These are phyloP conservation scores for Bombyx huttoni DNA, from an alignment of 2,888 invertebrate genomes.

Conservation along the genomic window DNA sequence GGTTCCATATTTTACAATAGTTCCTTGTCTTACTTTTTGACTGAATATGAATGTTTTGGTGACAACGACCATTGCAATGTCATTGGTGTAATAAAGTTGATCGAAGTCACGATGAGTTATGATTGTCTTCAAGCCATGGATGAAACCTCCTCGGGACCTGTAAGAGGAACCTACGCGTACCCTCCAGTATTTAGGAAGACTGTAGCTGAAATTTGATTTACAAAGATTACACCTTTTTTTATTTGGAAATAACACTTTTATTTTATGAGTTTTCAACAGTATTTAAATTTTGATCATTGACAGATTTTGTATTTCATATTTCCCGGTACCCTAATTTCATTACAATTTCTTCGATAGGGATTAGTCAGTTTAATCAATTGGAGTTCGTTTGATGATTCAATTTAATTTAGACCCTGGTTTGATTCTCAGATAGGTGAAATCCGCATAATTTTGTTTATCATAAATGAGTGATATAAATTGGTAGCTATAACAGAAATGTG, in stretches of 20 bases:
- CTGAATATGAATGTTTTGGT: conserved; percentile 32
- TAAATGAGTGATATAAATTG: too few species aligned
- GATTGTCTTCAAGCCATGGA: conserved; percentile 44
- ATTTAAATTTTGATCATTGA: too few species aligned
- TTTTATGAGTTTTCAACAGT: too few species aligned
- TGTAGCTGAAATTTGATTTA: conserved; percentile 33
- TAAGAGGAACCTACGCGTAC: conserved; percentile 52
- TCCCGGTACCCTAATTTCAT: too few species aligned
- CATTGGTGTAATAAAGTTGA: conserved; percentile 43
- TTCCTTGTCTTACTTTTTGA: conserved; percentile 41
- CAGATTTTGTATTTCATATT: too few species aligned
- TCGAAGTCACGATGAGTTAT: conserved; percentile 43
- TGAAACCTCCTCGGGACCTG: conserved; percentile 37
- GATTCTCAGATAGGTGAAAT: too few species aligned
- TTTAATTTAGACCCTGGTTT: too few species aligned
- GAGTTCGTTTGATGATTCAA: too few species aligned
- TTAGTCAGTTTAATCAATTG: too few species aligned
- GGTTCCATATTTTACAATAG: conserved; percentile 40
- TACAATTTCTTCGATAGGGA: too few species aligned
- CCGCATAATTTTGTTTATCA: too few species aligned
- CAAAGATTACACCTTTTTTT: background rate
- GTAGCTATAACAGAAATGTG: too few species aligned
- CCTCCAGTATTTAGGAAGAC: conserved; percentile 45
- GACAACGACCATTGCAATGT: conserved; percentile 44
- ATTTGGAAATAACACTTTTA: background rate